A percentile compares a stretch with the other conserved stretches of the same genome.
phyloP scores from a whole-genome alignment of 2,797 vertebrate species.

The Oreochromis grahami region DNA sequence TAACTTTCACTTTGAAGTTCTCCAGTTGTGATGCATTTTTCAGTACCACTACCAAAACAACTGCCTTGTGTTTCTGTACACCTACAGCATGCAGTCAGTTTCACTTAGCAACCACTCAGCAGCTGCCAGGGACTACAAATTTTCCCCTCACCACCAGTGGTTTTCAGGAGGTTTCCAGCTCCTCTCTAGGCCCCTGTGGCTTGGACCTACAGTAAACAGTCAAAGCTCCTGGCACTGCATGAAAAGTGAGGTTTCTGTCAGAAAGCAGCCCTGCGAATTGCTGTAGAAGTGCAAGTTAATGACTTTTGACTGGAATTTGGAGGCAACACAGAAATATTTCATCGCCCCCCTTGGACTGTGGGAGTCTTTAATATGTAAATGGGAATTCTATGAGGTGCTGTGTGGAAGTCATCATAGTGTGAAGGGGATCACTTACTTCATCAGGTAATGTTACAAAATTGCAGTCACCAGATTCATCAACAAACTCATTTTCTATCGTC shows the following conservation, averaged over 20 bases:
- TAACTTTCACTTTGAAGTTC: background rate
- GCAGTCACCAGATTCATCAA: background rate
- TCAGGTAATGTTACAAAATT: background rate
- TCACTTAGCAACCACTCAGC: background rate
- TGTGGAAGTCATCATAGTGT: background rate
- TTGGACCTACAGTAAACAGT: background rate
- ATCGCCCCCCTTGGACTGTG: background rate
- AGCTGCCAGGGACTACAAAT: accelerated
- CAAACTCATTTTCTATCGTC: background rate
- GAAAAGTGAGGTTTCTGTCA: background rate
- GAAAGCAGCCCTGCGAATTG: background rate
- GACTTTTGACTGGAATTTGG: background rate
- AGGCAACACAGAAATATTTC: background rate
- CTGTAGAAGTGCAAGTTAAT: background rate
- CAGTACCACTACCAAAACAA: background rate
- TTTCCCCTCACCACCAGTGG: background rate
- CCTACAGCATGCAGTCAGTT: background rate
- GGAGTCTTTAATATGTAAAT: background rate
- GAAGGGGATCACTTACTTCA: background rate
- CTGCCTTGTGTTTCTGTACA: background rate
- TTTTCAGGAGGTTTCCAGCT: background rate
- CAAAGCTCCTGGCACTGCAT: background rate
- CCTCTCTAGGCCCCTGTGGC: background rate
- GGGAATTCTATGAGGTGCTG: background rate
- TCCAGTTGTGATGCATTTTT: background rate